Conservation (phyloP, 2,113 vertebrate genomes). For the Danio rerio region DNA sequence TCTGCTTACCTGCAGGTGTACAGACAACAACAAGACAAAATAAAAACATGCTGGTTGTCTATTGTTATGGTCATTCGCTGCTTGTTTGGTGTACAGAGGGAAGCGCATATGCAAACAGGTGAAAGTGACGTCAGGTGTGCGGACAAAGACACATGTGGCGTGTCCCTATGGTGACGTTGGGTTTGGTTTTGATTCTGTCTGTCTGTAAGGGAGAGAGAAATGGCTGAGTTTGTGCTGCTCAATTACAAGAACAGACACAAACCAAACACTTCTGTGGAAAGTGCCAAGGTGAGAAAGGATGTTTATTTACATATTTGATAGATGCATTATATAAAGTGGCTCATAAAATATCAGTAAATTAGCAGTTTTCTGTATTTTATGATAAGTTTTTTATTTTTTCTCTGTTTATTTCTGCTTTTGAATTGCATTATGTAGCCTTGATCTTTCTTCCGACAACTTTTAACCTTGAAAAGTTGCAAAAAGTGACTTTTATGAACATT, state of each 20-base stretch:
- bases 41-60: neutral
- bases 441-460: no score
- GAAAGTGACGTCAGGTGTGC: neutral
- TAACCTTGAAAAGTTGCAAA: no score
- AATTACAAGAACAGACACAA: neutral
- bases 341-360: neutral
- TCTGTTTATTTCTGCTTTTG: no score
- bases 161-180: neutral
- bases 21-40: neutral
- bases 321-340: neutral
- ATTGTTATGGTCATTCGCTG: neutral
- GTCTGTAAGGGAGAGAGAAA: neutral
- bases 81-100: neutral
- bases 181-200: neutral
- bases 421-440: no score
- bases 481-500: no score
- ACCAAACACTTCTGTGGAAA: neutral
- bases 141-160: neutral
- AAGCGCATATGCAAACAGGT: conserved; percentile 12
- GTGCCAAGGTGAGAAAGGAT: neutral
- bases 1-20: neutral
- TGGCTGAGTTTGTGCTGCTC: neutral
- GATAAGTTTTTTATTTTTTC: no score
- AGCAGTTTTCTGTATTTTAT: no score
- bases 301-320: neutral